Conservation (phyloP, 2,888 invertebrate species). For the Phortica magna region DNA sequence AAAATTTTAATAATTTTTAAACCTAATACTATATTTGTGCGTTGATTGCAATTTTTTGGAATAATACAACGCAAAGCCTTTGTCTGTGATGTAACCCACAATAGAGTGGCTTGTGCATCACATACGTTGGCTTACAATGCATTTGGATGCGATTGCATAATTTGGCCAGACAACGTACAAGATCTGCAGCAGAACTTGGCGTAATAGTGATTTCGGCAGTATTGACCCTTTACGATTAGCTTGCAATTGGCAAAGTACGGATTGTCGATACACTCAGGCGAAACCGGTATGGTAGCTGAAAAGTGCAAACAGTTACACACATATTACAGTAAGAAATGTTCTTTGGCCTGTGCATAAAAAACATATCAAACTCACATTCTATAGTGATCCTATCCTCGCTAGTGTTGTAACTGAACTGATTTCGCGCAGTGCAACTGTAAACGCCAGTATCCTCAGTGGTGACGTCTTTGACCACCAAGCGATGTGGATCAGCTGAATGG, state of each 20-base stretch:
- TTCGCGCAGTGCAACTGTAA: conserved; percentile 91
- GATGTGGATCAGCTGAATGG: conserved; percentile 81
- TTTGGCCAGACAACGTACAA: conserved; percentile 91
- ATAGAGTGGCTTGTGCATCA: conserved; percentile 10
- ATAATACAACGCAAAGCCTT: conserved; percentile 34
- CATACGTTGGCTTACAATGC: conserved; percentile 56
- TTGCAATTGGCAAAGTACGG: conserved; percentile 93
- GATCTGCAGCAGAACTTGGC: conserved; percentile 96
- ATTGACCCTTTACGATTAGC: conserved; percentile 90
- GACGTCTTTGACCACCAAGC: conserved; percentile 84
- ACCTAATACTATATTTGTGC: conserved; percentile 53
- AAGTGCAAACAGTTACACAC: conserved; percentile 23
- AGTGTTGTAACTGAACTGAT: conserved; percentile 83
- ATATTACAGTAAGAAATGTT: neutral
- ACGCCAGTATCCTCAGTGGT: conserved; percentile 85
- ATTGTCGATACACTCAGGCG: conserved; percentile 91
- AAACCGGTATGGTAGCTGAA: conserved; percentile 81
- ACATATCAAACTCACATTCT: conserved; percentile 82
- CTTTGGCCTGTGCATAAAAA: neutral
- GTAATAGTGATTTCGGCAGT: conserved; percentile 94
- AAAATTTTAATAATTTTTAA: conserved; percentile 22
- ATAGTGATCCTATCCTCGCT: conserved; percentile 85
- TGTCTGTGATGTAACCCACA: neutral
- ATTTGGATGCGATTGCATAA: conserved; percentile 77
- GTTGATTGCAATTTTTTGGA: conserved; percentile 45